Conservation (phyloP, 2,888 invertebrate genomes). For the Lepidocyrtinus sp. region DNA sequence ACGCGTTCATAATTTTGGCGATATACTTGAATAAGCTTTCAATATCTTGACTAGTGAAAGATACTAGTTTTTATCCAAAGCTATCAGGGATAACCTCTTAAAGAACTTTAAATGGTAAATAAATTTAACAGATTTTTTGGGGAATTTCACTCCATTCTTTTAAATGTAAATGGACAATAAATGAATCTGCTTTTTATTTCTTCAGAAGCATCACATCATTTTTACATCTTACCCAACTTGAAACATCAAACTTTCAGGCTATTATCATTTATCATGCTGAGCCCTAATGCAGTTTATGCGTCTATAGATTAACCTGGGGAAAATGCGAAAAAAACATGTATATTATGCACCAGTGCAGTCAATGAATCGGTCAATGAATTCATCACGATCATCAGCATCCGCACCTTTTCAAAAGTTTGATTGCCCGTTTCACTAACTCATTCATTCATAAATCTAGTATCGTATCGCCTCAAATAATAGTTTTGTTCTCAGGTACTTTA, state of each 20-base stretch:
- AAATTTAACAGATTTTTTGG: too few relatives aligned
- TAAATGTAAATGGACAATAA: too few relatives aligned
- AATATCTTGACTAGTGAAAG: too few relatives aligned
- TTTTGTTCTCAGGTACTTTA: slow-evolving; percentile 49
- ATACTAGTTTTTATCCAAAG: too few relatives aligned
- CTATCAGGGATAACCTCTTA: too few relatives aligned
- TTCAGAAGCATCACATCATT: too few relatives aligned
- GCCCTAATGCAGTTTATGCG: not conserved
- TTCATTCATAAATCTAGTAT: slow-evolving; percentile 52
- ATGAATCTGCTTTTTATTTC: too few relatives aligned
- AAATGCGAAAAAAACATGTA: not conserved
- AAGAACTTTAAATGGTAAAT: too few relatives aligned
- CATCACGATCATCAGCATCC: not conserved
- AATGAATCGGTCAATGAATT: slow-evolving; percentile 51
- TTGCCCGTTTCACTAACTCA: not conserved
- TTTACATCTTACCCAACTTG: too few relatives aligned
- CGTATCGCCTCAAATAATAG: slow-evolving; percentile 42
- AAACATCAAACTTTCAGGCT: too few relatives aligned
- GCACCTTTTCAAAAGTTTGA: not conserved
- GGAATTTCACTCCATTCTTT: too few relatives aligned
- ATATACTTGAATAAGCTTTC: not conserved
- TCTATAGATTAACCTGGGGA: not conserved
- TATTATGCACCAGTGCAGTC: not conserved
- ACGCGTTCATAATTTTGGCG: not conserved
- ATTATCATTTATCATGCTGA: not conserved